Evolutionary conservation across 1,140 invertebrate genomes (phyloP), one percentile per base, ranked within the genome.

Genomic region (Eubasilissa regina): DNA sequence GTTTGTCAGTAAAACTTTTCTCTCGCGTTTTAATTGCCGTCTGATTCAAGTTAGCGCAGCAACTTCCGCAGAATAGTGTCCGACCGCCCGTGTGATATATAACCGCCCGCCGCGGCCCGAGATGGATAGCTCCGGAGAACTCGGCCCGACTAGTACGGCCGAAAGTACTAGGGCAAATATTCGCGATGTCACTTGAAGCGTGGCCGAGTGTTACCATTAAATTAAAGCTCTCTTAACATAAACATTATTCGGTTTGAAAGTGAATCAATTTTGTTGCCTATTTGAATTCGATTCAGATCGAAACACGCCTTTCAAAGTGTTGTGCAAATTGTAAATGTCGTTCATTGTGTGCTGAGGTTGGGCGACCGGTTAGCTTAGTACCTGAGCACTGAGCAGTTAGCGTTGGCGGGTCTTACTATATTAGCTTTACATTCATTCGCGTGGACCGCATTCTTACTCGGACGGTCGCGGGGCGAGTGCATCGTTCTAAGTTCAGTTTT

Each of bases 401-500:
- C 58, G 75, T 77, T 60, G 73, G 73, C 73, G 73, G 53, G 43
- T 45, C 60, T 48, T 77, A 66, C 60, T 77, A 53, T 77, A 77
- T 77, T 77, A 77, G 47, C 73, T 21, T 47, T 35, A 53, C 75
- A 64, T 66, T 66, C 35, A 45, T 35, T 45, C 58, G 73, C 35
- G 56, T 47, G 44, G 53, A 62, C 75, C 60, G 75, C 75, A 77
- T 77, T 77, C 75, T 77, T 66, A 19, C 35, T 51, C 58, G 55
- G 44, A 66, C 75, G 15, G 60, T 17, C 19, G 66, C 51, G 44
- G 58, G 45, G 73, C 25, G 73, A 70, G 66, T 70, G 66, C 66
- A 48, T 70, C 45, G 15, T 35, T 35, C 35, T 19, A 15, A 70
- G 45, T 64, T n/a, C 19, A 35, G 25, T 64, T 9, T 15, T 25